Percentiles rank a stretch among this genome's conserved stretches.
These are phyloP conservation scores for Festucalex cinctus DNA, from an alignment of 2,113 vertebrate genomes.

Conservation along the genomic window DNA sequence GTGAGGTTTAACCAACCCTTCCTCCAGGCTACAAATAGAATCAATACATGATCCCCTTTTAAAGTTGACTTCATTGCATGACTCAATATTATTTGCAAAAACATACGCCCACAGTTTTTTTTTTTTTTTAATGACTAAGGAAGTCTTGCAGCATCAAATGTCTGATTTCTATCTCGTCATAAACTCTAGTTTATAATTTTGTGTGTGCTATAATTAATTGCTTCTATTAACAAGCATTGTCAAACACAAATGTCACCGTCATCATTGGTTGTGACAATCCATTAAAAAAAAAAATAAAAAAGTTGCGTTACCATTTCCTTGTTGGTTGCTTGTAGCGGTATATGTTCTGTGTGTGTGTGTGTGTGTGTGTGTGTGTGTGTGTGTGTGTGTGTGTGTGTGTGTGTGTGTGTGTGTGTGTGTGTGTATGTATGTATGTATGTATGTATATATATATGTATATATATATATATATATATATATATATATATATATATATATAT, in stretches of 20 bases:
- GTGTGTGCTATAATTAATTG: not conserved
- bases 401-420: no score
- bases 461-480: no score
- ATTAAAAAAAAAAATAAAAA: no score
- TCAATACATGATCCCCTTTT: conserved; percentile 24
- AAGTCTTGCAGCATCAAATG: conserved; percentile 15
- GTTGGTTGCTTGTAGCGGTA: not conserved
- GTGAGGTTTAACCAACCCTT: not conserved
- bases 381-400: no score
- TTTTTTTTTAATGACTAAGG: not conserved
- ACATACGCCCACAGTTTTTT: conserved; percentile 9
- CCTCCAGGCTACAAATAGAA: conserved; percentile 14
- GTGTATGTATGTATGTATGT: no score
- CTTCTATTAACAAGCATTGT: conserved; percentile 19
- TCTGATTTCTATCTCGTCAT: conserved; percentile 12
- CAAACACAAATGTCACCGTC: not conserved
- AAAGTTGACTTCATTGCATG: conserved; percentile 7
- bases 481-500: no score
- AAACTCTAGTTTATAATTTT: conserved; percentile 10
- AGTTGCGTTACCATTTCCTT: not conserved
- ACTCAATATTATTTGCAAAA: conserved; percentile 13
- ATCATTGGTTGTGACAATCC: not conserved
- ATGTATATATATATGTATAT: no score
- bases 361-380: no score
- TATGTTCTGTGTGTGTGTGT: no score